Conservation (phyloP, 2,888 invertebrate species). For the Salpingus planirostris region DNA sequence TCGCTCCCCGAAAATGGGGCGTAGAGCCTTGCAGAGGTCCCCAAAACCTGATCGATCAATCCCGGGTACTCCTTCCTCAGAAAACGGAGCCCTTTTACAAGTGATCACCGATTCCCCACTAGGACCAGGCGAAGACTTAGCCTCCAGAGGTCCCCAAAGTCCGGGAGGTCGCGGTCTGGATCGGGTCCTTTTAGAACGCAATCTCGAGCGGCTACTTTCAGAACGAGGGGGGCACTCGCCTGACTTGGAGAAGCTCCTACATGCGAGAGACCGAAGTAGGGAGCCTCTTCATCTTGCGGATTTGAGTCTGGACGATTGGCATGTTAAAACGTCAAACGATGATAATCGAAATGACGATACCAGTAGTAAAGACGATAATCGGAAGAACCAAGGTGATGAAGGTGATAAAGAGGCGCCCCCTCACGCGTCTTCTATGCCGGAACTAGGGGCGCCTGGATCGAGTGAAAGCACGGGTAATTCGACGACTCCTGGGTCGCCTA, state of each 20-base stretch:
- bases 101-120: constrained; percentile 12
- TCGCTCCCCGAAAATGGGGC: constrained; percentile 50
- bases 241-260: constrained; percentile 44
- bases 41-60: constrained; percentile 42
- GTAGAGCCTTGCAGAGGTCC: constrained; percentile 44
- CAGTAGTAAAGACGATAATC: constrained; percentile 25
- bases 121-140: constrained; percentile 22
- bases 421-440: constrained; percentile 56
- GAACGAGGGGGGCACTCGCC: constrained; percentile 40
- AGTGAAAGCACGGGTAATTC: constrained; percentile 25
- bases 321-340: constrained; percentile 34
- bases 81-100: constrained; percentile 23
- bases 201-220: constrained; percentile 52
- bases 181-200: constrained; percentile 58
- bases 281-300: constrained; percentile 53
- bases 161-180: constrained; percentile 50
- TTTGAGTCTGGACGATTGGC: constrained; percentile 50
- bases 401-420: constrained; percentile 31
- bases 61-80: constrained; percentile 35
- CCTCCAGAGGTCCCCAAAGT: constrained; percentile 22
- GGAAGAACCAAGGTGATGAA: constrained; percentile 27
- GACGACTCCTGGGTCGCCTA: constrained; percentile 38
- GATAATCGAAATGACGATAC: constrained; percentile 10
- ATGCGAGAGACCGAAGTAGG: constrained; percentile 48
- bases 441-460: constrained; percentile 42